Conservation (phyloP, 2,113 vertebrate species). For the Mastomys natalensis region DNA sequence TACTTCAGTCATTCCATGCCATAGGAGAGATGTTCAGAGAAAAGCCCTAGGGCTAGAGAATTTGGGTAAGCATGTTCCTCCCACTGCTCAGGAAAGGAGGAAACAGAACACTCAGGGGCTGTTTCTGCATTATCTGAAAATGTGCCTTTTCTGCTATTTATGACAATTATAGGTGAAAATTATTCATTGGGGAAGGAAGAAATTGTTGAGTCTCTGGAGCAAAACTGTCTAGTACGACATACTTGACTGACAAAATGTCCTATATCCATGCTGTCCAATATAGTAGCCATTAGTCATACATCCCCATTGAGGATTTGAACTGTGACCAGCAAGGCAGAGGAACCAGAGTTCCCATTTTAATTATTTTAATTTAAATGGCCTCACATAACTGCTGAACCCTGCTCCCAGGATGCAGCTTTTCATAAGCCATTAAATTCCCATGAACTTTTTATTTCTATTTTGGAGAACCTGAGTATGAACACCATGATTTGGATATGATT, state of each 20-base stretch:
- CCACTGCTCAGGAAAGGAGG: background rate
- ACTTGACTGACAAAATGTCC: background rate
- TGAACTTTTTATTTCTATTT: conserved; percentile 10
- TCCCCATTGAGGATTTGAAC: background rate
- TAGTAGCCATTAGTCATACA: background rate
- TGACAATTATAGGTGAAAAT: background rate
- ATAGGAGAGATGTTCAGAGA: conserved; percentile 19
- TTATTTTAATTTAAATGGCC: background rate
- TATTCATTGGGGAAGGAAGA: background rate
- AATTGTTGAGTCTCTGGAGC: background rate
- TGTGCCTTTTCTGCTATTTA: background rate
- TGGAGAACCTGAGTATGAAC: background rate
- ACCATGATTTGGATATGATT: background rate
- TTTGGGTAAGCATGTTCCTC: background rate
- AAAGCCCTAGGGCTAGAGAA: background rate
- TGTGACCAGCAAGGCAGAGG: background rate
- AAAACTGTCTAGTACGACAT: background rate
- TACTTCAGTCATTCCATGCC: conserved; percentile 32
- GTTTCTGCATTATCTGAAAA: conserved; percentile 61
- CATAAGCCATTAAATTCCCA: background rate
- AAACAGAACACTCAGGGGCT: background rate
- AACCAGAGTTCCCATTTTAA: background rate
- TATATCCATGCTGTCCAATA: background rate
- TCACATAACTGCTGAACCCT: background rate
- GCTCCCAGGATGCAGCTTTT: background rate